Base-by-base conservation (phyloP, 2,113 vertebrate genomes). In the Notothenia rossii region DNA sequence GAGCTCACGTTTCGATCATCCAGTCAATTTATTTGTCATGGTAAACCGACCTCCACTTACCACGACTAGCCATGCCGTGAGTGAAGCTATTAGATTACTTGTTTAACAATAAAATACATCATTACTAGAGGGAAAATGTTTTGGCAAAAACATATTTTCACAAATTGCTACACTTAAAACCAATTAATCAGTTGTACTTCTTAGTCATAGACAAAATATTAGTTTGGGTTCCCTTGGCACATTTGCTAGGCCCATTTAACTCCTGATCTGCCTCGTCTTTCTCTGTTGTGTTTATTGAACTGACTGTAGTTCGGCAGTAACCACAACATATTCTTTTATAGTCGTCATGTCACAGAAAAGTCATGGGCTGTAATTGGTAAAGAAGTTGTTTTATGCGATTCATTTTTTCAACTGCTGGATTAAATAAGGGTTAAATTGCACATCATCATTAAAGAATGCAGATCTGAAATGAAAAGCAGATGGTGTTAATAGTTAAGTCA, bases 91-190 rank as follows among this genome's bases (percentile, higher is more conserved):
- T 90, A 89, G 81, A 83, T 90, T 77, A 86, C 80, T 83, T 63
- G 29, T 88, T 91, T 86, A 78, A 91, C 86, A 85, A 84, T 76
- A 85, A 90, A 88, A 89, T 36, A 86, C 87, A 89, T 87, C 71
- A 89, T 86, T 82, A 89, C 77, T 74, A 88, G 75, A 77, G 82
- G 73, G 88, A 85, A 90, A 90, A 89, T 75, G 81, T 79, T 77
- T 87, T 88, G 83, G 86, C 90, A 88, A 91, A 87, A 86, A 87
- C 81, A 82, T 46, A n/a, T 81, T 88, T 88, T 73, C 78, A 88
- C 86, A 93, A 90, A 93, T 88, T 93, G 83, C 82, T 86, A 86
- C 77, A 82, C 87, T 90, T 88, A 84, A 85, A 89, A 86, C 64
- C 87, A 91, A 91, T 93, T 92, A 90, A 88, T 88, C 83, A 87